A percentile compares a stretch with the other conserved stretches of the same genome.
phyloP scores from a whole-genome alignment of 2,888 invertebrate species.

The Drepana falcataria region DNA sequence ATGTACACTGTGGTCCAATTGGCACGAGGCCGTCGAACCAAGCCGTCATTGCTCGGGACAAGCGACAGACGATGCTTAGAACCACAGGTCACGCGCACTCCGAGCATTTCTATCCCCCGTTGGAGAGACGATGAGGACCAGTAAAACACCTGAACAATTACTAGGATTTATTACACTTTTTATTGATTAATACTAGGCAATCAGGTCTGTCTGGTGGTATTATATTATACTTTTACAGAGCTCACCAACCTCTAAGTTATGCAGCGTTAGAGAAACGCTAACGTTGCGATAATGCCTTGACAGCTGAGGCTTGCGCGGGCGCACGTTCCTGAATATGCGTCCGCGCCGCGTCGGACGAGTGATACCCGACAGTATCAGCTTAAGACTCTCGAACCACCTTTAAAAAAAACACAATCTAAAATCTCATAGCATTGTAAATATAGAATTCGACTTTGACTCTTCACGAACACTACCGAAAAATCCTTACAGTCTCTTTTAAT shows the following conservation, averaged over 20 bases:
- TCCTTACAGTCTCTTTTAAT: too few species aligned
- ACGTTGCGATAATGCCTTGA: slow-evolving; percentile 95
- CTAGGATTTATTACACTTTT: neutral
- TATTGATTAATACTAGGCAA: too few species aligned
- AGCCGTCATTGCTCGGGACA: slow-evolving; percentile 86
- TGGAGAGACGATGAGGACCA: slow-evolving; percentile 99
- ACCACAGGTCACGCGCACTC: slow-evolving; percentile 89
- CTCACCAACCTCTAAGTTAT: slow-evolving; percentile 82
- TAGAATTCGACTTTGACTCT: neutral
- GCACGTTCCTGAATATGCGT: slow-evolving; percentile 88
- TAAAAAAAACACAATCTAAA: neutral
- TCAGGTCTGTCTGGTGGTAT: too few species aligned
- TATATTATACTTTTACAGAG: too few species aligned
- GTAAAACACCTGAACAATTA: slow-evolving; percentile 83
- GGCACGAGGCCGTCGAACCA: slow-evolving; percentile 90
- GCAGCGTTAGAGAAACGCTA: slow-evolving; percentile 90
- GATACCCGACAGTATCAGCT: slow-evolving; percentile 93
- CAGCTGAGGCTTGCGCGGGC: slow-evolving; percentile 92
- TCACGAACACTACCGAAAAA: too few species aligned
- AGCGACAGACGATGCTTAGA: slow-evolving; percentile 87
- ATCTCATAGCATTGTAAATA: neutral
- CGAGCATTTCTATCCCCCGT: slow-evolving; percentile 91
- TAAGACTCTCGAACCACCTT: slow-evolving; percentile 96
- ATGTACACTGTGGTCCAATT: slow-evolving; percentile 95
- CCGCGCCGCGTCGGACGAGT: slow-evolving; percentile 97